A percentile compares a stretch with the other conserved stretches of the same genome.
phyloP scores from a whole-genome alignment of 2,888 invertebrate genomes.

The Tridacna crocea region DNA sequence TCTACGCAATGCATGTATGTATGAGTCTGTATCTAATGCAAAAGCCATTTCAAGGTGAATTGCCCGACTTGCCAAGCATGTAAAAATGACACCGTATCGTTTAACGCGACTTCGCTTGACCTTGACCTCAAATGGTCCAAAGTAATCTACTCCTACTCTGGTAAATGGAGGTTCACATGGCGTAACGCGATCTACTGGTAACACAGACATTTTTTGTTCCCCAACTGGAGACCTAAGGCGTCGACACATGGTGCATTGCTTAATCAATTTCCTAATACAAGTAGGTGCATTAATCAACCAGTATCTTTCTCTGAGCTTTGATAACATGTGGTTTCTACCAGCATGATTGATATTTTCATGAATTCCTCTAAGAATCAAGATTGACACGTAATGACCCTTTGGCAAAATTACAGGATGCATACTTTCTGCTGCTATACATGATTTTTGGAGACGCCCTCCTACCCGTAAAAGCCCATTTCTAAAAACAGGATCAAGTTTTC shows the following conservation, averaged over 20 bases:
- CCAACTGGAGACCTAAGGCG: conserved; percentile 7
- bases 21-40: conserved; percentile 46
- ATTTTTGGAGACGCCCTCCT: conserved; percentile 30
- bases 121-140: conserved; percentile 61
- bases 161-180: conserved; percentile 49
- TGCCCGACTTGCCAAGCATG: conserved; percentile 50
- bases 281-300: conserved; percentile 45
- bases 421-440: conserved; percentile 20
- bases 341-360: conserved; percentile 40
- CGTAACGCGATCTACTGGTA: conserved; percentile 44
- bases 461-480: conserved; percentile 30
- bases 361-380: conserved; percentile 34
- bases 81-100: conserved; percentile 61
- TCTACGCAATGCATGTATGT: conserved; percentile 37
- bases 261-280: conserved; percentile 32
- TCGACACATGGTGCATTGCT: conserved; percentile 42
- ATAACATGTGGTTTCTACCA: conserved; percentile 49
- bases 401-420: conserved; percentile 48
- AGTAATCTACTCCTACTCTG: conserved; percentile 58
- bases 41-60: conserved; percentile 54
- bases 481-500: conserved; percentile 37
- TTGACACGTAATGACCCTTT: conserved; percentile 36
- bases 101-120: conserved; percentile 46
- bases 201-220: conserved; percentile 49
- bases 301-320: conserved; percentile 32